Base-by-base conservation (phyloP, 1,140 invertebrate genomes). In the Bacillus rossius region DNA sequence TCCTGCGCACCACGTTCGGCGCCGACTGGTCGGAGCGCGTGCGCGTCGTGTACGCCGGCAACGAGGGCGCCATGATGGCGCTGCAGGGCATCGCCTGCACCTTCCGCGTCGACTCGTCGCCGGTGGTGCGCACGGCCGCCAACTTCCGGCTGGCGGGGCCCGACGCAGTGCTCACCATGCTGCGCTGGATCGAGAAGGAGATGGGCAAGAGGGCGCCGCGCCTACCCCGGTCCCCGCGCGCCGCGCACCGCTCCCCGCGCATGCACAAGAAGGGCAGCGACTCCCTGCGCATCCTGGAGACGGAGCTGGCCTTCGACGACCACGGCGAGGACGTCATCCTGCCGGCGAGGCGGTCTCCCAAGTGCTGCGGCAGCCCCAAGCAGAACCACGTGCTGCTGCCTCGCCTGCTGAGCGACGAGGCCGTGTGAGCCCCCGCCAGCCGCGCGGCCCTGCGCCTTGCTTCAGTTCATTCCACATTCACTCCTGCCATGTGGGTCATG, bases 1-100 rank as follows among this genome's bases (percentile, higher is more conserved):
- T 75, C 57, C 61, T 76, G 7, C 63, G 71, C 41, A 70, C 69
- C 2, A 66, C 69, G 1, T 73, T 71, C 57, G 75, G 75, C 3
- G 68, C 72, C 1, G 73, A 75, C 45, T 77, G 75, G 75, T 68
- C 70, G 41, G 71, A 75, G 53, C 64, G 63, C 16, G 64, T 65
- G 8, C 55, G 71, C 19, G 69, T 75, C 22, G 69, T 77, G 51
- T 75, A 73, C 53, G 72, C 71, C 20, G 75, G 75, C 1, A 73
- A 75, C 55, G 74, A 75, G 51, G 72, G 71, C 54, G 74, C 73
- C 1, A 74, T 77, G 66, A 49, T 66, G 57, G 67, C 68, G 17
- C 56, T 75, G 29, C 63, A 67, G 23, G 71, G 73, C 8, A 67
- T 73, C 50, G 70, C 72, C 10, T 69, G 66, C 22, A 75, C 73